A percentile compares a stretch with the other conserved stretches of the same genome.
These are phyloP conservation scores for Phragmatobia fuliginosa DNA, from an alignment of 2,888 invertebrate genomes.

Conservation along the genomic window DNA sequence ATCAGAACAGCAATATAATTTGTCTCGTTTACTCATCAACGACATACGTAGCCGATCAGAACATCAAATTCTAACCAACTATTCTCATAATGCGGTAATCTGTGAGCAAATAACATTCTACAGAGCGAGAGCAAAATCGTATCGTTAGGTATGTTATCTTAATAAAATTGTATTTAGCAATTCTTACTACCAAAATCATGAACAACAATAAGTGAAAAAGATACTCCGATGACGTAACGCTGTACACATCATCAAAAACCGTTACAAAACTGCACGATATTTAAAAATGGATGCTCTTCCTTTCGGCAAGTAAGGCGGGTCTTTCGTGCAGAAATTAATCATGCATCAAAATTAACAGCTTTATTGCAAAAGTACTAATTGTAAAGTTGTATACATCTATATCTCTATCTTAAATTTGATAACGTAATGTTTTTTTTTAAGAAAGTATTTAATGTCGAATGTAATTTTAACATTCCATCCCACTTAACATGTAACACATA, in stretches of 20 bases:
- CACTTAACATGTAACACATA: background rate
- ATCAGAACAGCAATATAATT: background rate
- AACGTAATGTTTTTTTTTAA: background rate
- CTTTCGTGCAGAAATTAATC: slow-evolving; percentile 20
- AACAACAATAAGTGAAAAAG: background rate
- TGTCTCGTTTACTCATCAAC: background rate
- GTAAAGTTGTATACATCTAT: background rate
- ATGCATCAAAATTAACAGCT: slow-evolving; percentile 6
- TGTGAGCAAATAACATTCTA: background rate
- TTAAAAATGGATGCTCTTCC: slow-evolving; percentile 3
- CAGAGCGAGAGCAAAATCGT: background rate
- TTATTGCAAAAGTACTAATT: background rate
- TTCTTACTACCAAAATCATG: background rate
- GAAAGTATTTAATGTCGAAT: background rate
- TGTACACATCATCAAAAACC: slow-evolving; percentile 5
- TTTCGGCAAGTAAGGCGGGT: background rate
- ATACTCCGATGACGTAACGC: background rate
- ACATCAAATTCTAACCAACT: background rate
- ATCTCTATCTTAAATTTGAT: background rate
- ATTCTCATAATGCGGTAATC: background rate
- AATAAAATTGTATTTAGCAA: background rate
- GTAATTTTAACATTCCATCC: background rate
- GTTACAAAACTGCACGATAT: background rate
- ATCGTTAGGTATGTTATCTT: background rate
- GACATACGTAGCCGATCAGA: background rate